Evolutionary conservation across 2,113 vertebrate genomes (phyloP), one percentile per base, ranked within the genome.

Genomic region (Caranx melampygus): DNA sequence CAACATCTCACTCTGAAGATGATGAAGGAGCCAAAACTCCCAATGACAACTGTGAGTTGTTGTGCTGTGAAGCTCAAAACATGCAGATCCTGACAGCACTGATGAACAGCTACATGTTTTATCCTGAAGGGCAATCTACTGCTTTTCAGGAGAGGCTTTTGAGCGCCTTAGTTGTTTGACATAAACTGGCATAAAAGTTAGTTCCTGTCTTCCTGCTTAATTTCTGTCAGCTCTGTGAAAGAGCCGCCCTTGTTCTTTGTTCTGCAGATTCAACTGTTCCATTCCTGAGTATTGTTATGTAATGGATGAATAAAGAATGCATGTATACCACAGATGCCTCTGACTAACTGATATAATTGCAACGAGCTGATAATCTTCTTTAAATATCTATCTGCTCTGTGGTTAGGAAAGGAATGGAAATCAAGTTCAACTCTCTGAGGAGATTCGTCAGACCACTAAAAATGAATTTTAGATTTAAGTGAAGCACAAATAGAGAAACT

Each of bases 71-170:
- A 52, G 65, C 75, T 85, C 68, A 72, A 60, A 84, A 73, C 57
- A 63, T 40, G 62, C 49, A 40, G 31, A 80, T 66, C 47, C 62
- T 77, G 76, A 86, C 84, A 72, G 62, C 14, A 4, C 73, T 81
- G 78, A 78, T 66, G 66, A 86, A 66, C 67, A 71, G 54, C 66
- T 54, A 71, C 47, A 61, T 31, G 66, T 78, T 79, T 87, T 76
- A 78, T 78, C 66, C 66, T 73, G 79, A 84, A 70, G 73, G 67
- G 54, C 44, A 68, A 85, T 80, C 58, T 51, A 13, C 57, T 55
- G 78, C 51, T 81, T 66, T 65, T 65, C 18, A 78, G 82, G 51
- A 67, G 79, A 72, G 15, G 61, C 59, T 47, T 64, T n/a, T 42
- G 70, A 76, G 51, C 6, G 57, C 60, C 47, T 70, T 45, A 58